Evolutionary conservation across 2,888 invertebrate genomes (phyloP).

Genomic region (Catocala nupta): DNA sequence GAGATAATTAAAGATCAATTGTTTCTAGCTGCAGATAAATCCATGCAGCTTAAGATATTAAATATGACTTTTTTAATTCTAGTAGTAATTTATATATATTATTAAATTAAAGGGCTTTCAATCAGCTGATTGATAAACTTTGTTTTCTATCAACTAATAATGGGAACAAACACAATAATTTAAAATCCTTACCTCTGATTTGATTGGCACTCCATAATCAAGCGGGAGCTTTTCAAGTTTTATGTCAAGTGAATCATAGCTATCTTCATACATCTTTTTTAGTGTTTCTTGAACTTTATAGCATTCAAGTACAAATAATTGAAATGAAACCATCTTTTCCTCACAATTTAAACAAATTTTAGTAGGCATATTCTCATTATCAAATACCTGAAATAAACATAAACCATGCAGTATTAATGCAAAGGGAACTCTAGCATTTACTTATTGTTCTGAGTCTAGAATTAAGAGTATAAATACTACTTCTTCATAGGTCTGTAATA

Average conservation of each 20-base stretch:
- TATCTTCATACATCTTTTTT: slow-evolving; percentile 63
- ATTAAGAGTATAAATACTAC: no score
- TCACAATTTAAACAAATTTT: slow-evolving; percentile 80
- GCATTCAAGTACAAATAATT: slow-evolving; percentile 79
- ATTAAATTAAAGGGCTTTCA: no score
- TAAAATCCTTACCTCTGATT: slow-evolving; percentile 67
- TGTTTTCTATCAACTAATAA: no score
- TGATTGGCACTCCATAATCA: slow-evolving; percentile 60
- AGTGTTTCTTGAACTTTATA: slow-evolving; percentile 75
- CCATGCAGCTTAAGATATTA: no score
- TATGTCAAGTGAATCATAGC: slow-evolving; percentile 49
- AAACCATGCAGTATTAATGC: not conserved
- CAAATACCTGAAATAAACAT: slow-evolving; percentile 66
- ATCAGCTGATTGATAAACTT: no score
- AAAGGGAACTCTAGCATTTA: not conserved
- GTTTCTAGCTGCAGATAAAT: no score
- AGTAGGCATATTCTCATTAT: slow-evolving; percentile 75
- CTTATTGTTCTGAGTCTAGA: no score
- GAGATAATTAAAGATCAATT: no score
- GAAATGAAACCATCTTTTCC: slow-evolving; percentile 81
- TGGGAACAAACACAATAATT: no score
- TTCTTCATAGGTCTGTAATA: no score
- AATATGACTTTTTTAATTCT: no score
- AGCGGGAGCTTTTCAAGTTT: slow-evolving; percentile 60
- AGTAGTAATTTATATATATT: no score